Percentiles rank a stretch among this genome's conserved stretches.
Conservation (phyloP, 2,797 vertebrate species). For the Cottoperca gobio region DNA sequence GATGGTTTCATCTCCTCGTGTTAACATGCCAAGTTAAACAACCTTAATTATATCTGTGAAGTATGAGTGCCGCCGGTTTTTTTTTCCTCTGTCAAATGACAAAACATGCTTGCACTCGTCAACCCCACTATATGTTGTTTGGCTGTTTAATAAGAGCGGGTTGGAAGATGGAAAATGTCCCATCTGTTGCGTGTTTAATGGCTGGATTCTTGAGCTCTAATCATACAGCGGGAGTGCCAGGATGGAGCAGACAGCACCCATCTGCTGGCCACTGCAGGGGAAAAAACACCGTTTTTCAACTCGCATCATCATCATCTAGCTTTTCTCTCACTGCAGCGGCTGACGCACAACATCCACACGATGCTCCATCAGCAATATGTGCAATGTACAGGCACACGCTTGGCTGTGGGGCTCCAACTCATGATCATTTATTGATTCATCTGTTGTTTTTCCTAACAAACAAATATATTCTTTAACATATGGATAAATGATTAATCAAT, state of each 20-base stretch:
- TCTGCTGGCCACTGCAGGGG: slow-evolving; percentile 76
- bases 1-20: slow-evolving; percentile 42
- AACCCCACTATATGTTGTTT: slow-evolving; percentile 68
- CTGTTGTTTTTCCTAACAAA: background rate
- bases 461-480: background rate
- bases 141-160: slow-evolving; percentile 65
- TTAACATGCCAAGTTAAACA: slow-evolving; percentile 55
- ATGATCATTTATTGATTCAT: background rate
- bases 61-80: background rate
- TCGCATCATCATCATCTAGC: slow-evolving; percentile 58
- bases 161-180: slow-evolving; percentile 62
- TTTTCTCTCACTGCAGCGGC: slow-evolving; percentile 33
- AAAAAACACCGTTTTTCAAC: slow-evolving; percentile 56
- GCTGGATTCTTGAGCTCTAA: slow-evolving; percentile 71
- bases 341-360: slow-evolving; percentile 17
- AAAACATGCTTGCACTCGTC: slow-evolving; percentile 61
- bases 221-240: slow-evolving; percentile 68
- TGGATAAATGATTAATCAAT: background rate
- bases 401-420: background rate
- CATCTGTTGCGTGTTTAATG: slow-evolving; percentile 79
- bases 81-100: slow-evolving; percentile 52
- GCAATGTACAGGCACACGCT: background rate
- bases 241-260: slow-evolving; percentile 78
- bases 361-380: background rate
- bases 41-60: slow-evolving; percentile 50